These are phyloP conservation scores for Nemurella pictetii DNA, from an alignment of 2,888 invertebrate species.

Conservation along the genomic window DNA sequence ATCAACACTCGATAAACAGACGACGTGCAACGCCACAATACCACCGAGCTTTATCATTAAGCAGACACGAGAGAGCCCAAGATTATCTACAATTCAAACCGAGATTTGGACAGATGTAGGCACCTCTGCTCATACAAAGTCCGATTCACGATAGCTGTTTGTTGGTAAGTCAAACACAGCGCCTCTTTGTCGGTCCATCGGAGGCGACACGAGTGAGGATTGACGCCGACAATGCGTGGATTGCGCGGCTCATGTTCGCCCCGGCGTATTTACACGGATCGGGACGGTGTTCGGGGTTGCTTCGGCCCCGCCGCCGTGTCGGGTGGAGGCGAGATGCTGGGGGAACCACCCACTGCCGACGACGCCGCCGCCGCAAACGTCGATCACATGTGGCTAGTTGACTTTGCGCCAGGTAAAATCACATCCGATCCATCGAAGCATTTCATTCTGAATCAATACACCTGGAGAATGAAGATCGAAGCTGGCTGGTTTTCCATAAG, in stretches of 20 bases:
- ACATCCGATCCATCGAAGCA: constrained; percentile 11
- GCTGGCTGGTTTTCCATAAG: background rate
- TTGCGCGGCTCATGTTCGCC: background rate
- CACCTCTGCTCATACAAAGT: background rate
- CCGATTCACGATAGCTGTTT: background rate
- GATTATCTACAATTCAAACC: background rate
- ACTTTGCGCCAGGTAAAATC: background rate
- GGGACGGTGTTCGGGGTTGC: background rate
- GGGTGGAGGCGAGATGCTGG: no score
- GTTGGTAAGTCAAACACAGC: constrained; percentile 7
- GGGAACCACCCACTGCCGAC: no score
- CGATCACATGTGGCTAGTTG: background rate
- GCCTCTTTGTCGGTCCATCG: constrained; percentile 16
- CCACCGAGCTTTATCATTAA: background rate
- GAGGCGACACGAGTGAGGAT: background rate
- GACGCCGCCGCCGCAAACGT: no score
- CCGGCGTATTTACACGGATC: background rate
- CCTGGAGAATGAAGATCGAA: constrained; percentile 15
- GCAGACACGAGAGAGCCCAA: background rate
- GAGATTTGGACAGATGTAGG: constrained; percentile 28
- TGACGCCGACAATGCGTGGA: background rate
- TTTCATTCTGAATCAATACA: constrained; percentile 20
- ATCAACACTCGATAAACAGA: background rate
- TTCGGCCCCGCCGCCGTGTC: no score
- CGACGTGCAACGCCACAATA: background rate